A percentile compares a stretch with the other conserved stretches of the same genome.
phyloP scores from a whole-genome alignment of 2,113 vertebrate genomes.

The Macrotis lagotis region DNA sequence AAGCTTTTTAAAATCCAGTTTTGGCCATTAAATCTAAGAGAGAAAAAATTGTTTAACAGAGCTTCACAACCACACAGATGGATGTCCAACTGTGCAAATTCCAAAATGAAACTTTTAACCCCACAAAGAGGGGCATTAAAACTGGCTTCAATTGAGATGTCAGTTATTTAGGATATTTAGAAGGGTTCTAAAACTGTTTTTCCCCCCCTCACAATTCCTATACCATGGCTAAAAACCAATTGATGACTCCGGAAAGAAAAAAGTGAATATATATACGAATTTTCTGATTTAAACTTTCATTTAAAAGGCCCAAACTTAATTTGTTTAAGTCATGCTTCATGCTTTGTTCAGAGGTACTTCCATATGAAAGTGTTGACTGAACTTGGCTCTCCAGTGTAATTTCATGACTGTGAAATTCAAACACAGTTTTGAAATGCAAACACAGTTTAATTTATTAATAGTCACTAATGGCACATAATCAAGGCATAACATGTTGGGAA shows the following conservation, averaged over 20 bases:
- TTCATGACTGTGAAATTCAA: slow-evolving; percentile 9
- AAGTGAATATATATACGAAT: slow-evolving; percentile 4
- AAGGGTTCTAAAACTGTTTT: slow-evolving; percentile 2
- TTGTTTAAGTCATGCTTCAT: slow-evolving; percentile 4
- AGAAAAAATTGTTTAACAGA: slow-evolving; percentile 60
- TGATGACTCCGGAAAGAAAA: slow-evolving; percentile 34
- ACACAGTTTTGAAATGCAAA: slow-evolving; percentile 17
- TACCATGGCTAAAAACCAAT: slow-evolving; percentile 27
- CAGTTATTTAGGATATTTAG: slow-evolving; percentile 38
- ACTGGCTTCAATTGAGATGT: slow-evolving; percentile 62
- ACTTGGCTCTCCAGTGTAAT: slow-evolving; percentile 25
- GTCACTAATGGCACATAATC: slow-evolving; percentile 9
- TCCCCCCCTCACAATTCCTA: slow-evolving; percentile 56
- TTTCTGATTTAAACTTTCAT: slow-evolving; percentile 37
- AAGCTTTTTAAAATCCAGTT: slow-evolving; percentile 50
- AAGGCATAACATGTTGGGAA: neutral
- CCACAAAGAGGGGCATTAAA: slow-evolving; percentile 57
- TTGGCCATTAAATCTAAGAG: slow-evolving; percentile 32
- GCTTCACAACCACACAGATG: slow-evolving; percentile 42
- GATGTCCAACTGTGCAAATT: slow-evolving; percentile 55
- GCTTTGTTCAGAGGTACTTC: neutral
- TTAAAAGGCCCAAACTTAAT: slow-evolving; percentile 15
- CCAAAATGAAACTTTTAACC: slow-evolving; percentile 53
- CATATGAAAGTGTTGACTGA: slow-evolving; percentile 1
- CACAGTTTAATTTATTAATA: slow-evolving; percentile 28